Base-by-base conservation (phyloP, 2,888 invertebrate species). In the Actias luna region DNA sequence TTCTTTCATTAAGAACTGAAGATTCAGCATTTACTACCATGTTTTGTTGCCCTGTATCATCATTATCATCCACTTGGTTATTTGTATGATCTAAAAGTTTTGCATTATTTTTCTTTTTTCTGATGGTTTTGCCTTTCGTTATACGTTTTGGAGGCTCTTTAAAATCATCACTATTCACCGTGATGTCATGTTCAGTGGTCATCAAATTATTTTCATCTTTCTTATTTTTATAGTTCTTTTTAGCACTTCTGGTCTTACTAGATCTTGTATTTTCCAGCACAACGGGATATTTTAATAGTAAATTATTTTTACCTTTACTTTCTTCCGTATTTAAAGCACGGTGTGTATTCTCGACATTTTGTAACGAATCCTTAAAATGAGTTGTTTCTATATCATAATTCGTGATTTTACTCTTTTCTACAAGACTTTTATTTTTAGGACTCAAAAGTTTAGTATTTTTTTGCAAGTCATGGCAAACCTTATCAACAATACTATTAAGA, bases 401-500 rank as follows among this genome's bases (percentile, higher is more conserved):
- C 1, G 0, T 25, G 22, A 50, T 50, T 16, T 16, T 3, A 12
- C 25, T 10, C 4, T 8, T 46, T 22, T 27, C 52, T 52, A 14
- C 25, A 52, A 52, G 14, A 10, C 52, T n/a, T 55, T n/a, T 22
- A 31, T 36, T 18, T 42, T 57, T 52, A 16, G 16, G 58, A 65
- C n/a, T 18, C 64, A 84, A 67, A 66, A 79, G 74, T 59, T 80
- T 73, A 1, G 77, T 67, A 67, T 75, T 81, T 71, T 80, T 84
- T 31, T 87, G 76, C 3, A 88, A 73, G 64, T 85, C 80, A 52
- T 68, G 65, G 63, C 88, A 88, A 3, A 90, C 86, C 68, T 73
- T 80, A 73, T 89, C 87, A 3, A 89, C 68, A 59, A 89, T 79
- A 63, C 68, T 74, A 61, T 84, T 87, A 0, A 89, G 69, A 65